A percentile compares a stretch with the other conserved stretches of the same genome.
Conservation (phyloP, 2,888 invertebrate genomes). For the Patella depressa region DNA sequence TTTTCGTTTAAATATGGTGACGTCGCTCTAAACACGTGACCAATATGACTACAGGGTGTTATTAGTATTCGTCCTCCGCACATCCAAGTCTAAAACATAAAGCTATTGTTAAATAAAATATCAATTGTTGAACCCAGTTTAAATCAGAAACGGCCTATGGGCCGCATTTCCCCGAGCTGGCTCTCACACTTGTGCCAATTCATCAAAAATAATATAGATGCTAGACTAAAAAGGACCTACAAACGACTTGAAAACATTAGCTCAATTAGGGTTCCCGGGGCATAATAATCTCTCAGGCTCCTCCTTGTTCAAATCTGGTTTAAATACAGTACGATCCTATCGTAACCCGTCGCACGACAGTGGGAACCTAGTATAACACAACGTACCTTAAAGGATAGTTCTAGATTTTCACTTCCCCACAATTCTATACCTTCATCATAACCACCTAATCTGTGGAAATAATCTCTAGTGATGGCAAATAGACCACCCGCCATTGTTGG, state of each 20-base stretch:
- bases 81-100: conserved; percentile 87
- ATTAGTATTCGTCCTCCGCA: conserved; percentile 97
- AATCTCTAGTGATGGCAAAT: conserved; percentile 90
- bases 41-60: conserved; percentile 97
- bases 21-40: conserved; percentile 97
- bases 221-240: too few species aligned
- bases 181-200: too few species aligned
- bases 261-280: too few species aligned
- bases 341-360: not conserved
- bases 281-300: too few species aligned
- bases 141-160: too few species aligned
- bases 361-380: too few species aligned
- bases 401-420: conserved; percentile 98
- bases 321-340: too few species aligned
- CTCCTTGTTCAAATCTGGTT: too few species aligned
- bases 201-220: too few species aligned
- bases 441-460: conserved; percentile 93
- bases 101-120: not conserved
- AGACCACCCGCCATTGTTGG: conserved; percentile 99
- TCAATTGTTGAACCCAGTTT: too few species aligned
- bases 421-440: conserved; percentile 99
- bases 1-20: conserved; percentile 97
- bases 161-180: too few species aligned
- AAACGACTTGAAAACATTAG: too few species aligned
- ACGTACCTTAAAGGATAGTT: conserved; percentile 89